Conservation (phyloP, 2,113 vertebrate genomes). For the Aspidoscelis tigris region DNA sequence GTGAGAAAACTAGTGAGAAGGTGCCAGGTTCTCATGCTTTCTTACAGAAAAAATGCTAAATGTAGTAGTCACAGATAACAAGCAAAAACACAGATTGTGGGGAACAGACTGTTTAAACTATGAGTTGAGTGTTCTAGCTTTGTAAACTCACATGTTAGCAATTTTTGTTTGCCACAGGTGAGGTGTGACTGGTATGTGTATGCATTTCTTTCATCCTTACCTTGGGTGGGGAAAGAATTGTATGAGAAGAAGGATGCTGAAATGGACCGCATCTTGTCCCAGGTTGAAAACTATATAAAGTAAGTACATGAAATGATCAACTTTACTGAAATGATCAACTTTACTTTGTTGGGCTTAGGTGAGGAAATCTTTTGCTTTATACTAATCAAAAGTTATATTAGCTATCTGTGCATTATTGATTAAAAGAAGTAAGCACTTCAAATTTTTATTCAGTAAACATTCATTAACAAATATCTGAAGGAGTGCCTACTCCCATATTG, state of each 20-base stretch:
- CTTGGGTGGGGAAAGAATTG: slow-evolving; percentile 97
- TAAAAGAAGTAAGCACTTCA: too few species aligned
- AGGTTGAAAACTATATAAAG: slow-evolving; percentile 95
- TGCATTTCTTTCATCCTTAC: slow-evolving; percentile 91
- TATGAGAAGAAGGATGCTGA: slow-evolving; percentile 99
- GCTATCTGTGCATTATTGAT: neutral
- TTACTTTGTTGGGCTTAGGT: neutral
- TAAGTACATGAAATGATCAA: slow-evolving; percentile 66
- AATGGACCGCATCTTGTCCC: slow-evolving; percentile 93
- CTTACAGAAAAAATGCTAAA: too few species aligned
- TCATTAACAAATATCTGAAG: too few species aligned
- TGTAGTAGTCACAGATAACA: too few species aligned
- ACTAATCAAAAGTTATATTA: neutral
- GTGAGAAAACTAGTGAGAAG: too few species aligned
- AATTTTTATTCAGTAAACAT: too few species aligned
- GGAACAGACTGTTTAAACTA: too few species aligned
- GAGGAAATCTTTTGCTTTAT: neutral
- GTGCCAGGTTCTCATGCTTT: too few species aligned
- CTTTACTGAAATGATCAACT: neutral
- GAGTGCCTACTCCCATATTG: too few species aligned
- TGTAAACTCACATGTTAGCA: too few species aligned
- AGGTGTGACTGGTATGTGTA: slow-evolving; percentile 97
- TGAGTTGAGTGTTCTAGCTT: too few species aligned
- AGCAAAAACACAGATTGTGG: too few species aligned
- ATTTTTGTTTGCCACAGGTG: slow-evolving; percentile 77